These are phyloP conservation scores for Petrolisthes manimaculis DNA, from an alignment of 2,888 invertebrate species.

Conservation along the genomic window DNA sequence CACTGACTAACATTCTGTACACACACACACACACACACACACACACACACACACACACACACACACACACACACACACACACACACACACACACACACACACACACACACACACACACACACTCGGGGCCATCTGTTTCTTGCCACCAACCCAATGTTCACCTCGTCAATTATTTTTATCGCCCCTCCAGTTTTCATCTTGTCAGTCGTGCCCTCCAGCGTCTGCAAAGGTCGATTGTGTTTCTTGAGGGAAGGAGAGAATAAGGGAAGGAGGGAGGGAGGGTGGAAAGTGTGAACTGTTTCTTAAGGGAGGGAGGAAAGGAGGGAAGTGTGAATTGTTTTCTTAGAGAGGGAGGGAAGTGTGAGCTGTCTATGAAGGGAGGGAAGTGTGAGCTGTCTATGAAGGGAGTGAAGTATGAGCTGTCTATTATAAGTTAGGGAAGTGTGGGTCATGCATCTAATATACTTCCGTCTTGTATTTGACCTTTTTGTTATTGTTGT, in stretches of 20 bases:
- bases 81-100: constrained; percentile 22
- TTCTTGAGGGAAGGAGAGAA: background rate
- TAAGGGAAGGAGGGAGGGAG: background rate
- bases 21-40: constrained; percentile 12
- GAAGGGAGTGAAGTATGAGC: background rate
- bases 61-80: constrained; percentile 6
- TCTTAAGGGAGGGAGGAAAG: background rate
- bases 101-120: constrained; percentile 23
- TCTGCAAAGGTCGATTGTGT: background rate
- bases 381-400: no score
- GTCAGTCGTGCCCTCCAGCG: background rate
- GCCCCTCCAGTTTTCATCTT: background rate
- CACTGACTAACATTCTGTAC: background rate
- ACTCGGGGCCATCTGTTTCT: background rate
- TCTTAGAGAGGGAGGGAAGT: background rate
- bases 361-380: background rate
- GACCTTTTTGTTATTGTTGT: no score
- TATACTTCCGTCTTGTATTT: no score
- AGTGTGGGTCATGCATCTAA: no score
- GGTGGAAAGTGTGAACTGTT: background rate
- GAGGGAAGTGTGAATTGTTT: background rate
- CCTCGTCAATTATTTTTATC: background rate
- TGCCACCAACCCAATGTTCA: background rate
- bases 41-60: background rate
- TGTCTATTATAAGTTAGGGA: background rate